Base-by-base conservation (phyloP, 2,113 vertebrate genomes). In the Tachycineta bicolor region DNA sequence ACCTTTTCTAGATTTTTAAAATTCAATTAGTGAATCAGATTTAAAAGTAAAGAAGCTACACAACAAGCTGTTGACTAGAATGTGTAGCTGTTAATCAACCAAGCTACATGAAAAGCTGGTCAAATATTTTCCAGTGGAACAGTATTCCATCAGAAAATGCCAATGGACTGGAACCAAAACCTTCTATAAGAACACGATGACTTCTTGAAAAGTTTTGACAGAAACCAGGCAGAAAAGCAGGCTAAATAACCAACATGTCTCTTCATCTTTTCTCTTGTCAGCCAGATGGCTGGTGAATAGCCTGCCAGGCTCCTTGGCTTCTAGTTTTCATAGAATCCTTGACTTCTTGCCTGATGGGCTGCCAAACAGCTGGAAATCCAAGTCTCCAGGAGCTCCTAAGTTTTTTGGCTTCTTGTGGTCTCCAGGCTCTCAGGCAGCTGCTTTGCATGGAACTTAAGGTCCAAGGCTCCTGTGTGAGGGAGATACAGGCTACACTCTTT, bases 121-220 rank as follows among this genome's bases (percentile, higher is more conserved):
- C 56, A 89, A 94, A 90, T 96, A 95, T 71, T 95, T 97, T 97
- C 89, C 93, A 94, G 50, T 70, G 75, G 86, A 97, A 94, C 47
- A 78, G 39, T 89, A 92, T 89, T 94, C 93, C 89, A 90, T 64
- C 86, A 94, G 73, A 95, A 96, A 96, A 94, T 44, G 64, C 44
- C 81, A 91, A 78, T 92, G 94, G 91, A 95, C 90, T 56, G 49
- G 73, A 97, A 97, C 76, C 93, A 96, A 96, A 95, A 91, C 64
- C 89, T 94, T 94, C 89, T 76, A 87, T 44, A 95, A 81, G 86
- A 97, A 84, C 44, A 92, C 64, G 31, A 95, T 1, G 2, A 81
- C 71, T 90, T 95, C 83, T 94, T 94, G 92, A 97, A 95, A 95
- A 90, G 80, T 92, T 97, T 95, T 96, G 93, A 96, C 94, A 97